These are phyloP conservation scores for Mongoloraphidia duomilia DNA, from an alignment of 2,888 invertebrate genomes.

Conservation along the genomic window DNA sequence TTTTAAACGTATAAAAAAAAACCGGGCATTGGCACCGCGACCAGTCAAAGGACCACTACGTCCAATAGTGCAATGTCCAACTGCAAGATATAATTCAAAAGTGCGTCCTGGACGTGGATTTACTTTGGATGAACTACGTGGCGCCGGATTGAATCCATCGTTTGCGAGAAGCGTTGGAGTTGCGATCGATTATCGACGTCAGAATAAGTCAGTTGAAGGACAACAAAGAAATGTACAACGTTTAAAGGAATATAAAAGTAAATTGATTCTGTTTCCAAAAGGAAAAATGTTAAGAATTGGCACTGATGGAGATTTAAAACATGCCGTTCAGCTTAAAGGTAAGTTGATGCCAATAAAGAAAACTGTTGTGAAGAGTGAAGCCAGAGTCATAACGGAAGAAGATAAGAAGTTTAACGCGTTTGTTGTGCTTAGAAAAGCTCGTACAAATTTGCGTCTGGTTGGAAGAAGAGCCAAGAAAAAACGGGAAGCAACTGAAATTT, in stretches of 20 bases:
- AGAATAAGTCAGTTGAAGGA: conserved; percentile 83
- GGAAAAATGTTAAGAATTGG: conserved; percentile 62
- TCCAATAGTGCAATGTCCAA: conserved; percentile 82
- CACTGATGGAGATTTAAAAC: conserved; percentile 65
- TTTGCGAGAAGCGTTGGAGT: conserved; percentile 86
- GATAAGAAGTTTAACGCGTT: conserved; percentile 81
- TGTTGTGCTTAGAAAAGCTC: conserved; percentile 58
- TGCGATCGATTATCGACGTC: conserved; percentile 79
- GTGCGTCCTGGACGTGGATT: conserved; percentile 86
- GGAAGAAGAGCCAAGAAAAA: conserved; percentile 8
- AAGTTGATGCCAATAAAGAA: conserved; percentile 70
- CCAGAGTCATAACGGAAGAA: conserved; percentile 62
- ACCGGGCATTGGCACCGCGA: conserved; percentile 70
- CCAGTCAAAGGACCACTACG: conserved; percentile 69
- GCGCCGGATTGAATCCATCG: conserved; percentile 63
- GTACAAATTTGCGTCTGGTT: conserved; percentile 16
- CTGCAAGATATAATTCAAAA: conserved; percentile 82
- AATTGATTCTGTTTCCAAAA: conserved; percentile 86
- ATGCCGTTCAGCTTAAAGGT: conserved; percentile 77
- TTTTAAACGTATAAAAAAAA: conserved; percentile 71
- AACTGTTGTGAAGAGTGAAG: conserved; percentile 54
- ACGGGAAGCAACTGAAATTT: conserved; percentile 1
- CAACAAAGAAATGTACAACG: conserved; percentile 80
- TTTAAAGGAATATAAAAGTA: conserved; percentile 80
- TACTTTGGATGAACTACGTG: conserved; percentile 83